phyloP scores from a whole-genome alignment of 2,113 vertebrate genomes.

The Siphamia tubifer region DNA sequence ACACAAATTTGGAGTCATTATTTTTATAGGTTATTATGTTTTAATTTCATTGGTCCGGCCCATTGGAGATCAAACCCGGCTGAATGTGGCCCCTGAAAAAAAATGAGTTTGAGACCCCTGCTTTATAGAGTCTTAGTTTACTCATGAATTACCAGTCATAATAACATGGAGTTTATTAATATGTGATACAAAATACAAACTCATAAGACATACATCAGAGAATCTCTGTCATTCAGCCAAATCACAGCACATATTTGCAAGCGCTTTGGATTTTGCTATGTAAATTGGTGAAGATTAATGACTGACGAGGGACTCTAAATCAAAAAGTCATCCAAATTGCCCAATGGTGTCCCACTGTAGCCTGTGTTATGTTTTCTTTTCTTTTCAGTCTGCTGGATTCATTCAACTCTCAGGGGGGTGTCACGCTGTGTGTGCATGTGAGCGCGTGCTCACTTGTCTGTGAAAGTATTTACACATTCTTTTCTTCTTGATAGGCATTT shows the following conservation, averaged over 20 bases:
- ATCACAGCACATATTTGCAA: constrained; percentile 36
- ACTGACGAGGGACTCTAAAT: constrained; percentile 69
- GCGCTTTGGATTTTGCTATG: constrained; percentile 54
- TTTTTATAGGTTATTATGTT: too few relatives aligned
- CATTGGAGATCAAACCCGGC: too few relatives aligned
- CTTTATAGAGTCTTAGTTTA: background rate
- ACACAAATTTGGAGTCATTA: too few relatives aligned
- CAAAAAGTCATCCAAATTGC: constrained; percentile 60
- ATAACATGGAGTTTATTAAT: background rate
- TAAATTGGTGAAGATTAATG: constrained; percentile 71
- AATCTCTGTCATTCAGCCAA: constrained; percentile 41
- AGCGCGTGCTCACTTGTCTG: constrained; percentile 40
- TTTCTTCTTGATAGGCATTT: constrained; percentile 24
- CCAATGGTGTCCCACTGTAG: constrained; percentile 40
- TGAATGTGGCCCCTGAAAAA: too few relatives aligned
- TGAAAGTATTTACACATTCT: constrained; percentile 62
- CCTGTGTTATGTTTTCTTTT: constrained; percentile 62
- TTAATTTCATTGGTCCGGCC: too few relatives aligned
- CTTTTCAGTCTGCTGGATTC: constrained; percentile 69
- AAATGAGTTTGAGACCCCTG: too few relatives aligned
- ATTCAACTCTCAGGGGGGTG: constrained; percentile 67
- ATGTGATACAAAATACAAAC: constrained; percentile 17
- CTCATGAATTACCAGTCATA: background rate
- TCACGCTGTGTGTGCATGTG: constrained; percentile 24
- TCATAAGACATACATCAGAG: constrained; percentile 16